Evolutionary conservation across 92 coral and sea anemone genomes (phyloP).

Genomic region (Parazoanthus swiftii): DNA sequence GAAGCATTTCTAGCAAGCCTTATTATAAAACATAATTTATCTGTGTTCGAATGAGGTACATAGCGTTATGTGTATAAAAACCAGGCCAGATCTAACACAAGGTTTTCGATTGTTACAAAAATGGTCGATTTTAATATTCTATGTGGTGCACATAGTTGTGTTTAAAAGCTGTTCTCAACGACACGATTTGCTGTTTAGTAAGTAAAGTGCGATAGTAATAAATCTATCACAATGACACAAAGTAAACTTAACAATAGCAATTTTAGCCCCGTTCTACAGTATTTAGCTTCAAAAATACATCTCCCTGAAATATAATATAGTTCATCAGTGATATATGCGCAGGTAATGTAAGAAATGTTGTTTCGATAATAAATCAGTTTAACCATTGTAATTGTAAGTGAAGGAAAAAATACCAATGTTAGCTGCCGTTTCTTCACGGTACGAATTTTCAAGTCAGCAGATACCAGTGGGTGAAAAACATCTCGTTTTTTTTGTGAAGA

Average conservation of each 20-base stretch:
- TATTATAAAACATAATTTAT: not conserved
- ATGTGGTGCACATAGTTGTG: not conserved
- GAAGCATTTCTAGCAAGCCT: not conserved
- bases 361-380: not conserved
- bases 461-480: not conserved
- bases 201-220: not conserved
- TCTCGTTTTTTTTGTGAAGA: not conserved
- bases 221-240: too few species aligned
- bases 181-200: not conserved
- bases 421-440: too few species aligned
- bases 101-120: not conserved
- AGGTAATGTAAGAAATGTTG: not conserved
- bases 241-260: not conserved
- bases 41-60: conserved; percentile 9
- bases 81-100: not conserved
- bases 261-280: not conserved
- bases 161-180: not conserved
- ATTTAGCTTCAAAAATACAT: not conserved
- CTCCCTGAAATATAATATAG: not conserved
- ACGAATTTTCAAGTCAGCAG: not conserved
- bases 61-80: not conserved
- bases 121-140: not conserved
- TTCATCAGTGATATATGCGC: not conserved
- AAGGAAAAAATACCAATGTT: not conserved
- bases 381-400: too few species aligned